Conservation (phyloP, 2,113 vertebrate genomes). For the Amphilophus citrinellus region DNA sequence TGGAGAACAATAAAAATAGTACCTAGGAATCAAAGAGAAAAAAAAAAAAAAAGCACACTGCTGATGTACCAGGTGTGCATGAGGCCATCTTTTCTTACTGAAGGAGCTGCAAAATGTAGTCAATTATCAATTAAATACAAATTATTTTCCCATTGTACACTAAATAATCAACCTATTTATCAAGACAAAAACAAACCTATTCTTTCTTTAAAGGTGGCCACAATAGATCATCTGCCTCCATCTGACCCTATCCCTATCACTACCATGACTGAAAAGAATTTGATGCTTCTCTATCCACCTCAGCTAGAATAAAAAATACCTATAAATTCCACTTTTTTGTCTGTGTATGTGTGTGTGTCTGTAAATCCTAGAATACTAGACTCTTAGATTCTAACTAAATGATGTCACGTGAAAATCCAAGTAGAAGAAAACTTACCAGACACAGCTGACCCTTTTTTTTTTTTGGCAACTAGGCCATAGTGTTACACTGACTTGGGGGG, state of each 20-base stretch:
- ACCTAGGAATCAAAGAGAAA: not conserved
- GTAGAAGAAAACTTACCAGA: not conserved
- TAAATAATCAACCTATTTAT: not conserved
- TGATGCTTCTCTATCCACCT: not conserved
- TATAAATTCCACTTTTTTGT: not conserved
- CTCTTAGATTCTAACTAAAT: not conserved
- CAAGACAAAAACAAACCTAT: not conserved
- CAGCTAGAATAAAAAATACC: not conserved
- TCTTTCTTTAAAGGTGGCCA: not conserved
- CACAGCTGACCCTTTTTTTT: not conserved
- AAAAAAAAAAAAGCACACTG: no score
- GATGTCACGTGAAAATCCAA: not conserved
- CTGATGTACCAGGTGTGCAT: not conserved
- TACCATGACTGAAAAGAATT: not conserved
- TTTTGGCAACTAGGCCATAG: slow-evolving; percentile 15
- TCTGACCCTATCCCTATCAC: not conserved
- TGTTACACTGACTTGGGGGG: slow-evolving; percentile 10
- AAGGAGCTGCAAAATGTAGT: not conserved
- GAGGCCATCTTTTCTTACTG: not conserved
- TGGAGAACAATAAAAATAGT: not conserved
- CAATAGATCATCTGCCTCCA: not conserved
- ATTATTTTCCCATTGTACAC: not conserved
- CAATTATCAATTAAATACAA: not conserved
- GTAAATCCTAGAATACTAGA: not conserved
- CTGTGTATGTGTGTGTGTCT: not conserved